These are phyloP conservation scores for Drosophila helvetica DNA, from an alignment of 2,888 invertebrate species.

Conservation along the genomic window DNA sequence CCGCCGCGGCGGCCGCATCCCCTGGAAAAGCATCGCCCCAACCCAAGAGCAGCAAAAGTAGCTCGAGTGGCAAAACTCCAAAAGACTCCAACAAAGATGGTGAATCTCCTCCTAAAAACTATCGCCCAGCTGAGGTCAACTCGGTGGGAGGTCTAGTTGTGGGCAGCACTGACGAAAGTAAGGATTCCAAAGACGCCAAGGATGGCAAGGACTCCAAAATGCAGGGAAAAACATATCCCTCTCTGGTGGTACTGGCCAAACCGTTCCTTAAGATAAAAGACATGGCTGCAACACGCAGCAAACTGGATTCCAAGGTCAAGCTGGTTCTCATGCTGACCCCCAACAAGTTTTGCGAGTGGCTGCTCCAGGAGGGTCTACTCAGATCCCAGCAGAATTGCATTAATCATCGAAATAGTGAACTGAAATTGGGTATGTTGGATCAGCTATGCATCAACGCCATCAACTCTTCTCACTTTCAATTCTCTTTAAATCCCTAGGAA, in stretches of 20 bases:
- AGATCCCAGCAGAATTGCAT: conserved; percentile 91
- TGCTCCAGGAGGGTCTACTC: conserved; percentile 93
- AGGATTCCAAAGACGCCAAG: conserved; percentile 87
- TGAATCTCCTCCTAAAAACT: conserved; percentile 69
- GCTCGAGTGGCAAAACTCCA: conserved; percentile 29
- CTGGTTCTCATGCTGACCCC: conserved; percentile 91
- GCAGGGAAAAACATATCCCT: conserved; percentile 92
- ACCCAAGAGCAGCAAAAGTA: conserved; percentile 50
- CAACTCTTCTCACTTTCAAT: not conserved
- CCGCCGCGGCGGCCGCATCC: conserved; percentile 31
- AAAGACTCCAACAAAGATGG: conserved; percentile 28
- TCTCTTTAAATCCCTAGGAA: conserved; percentile 85
- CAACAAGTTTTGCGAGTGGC: conserved; percentile 94
- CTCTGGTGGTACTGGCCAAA: conserved; percentile 92
- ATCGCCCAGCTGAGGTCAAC: conserved; percentile 89
- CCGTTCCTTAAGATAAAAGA: conserved; percentile 91
- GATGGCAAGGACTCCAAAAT: conserved; percentile 91
- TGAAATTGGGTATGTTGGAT: conserved; percentile 87
- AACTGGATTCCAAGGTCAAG: conserved; percentile 92
- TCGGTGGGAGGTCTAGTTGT: conserved; percentile 90
- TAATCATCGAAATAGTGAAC: conserved; percentile 87
- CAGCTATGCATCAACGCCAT: not conserved
- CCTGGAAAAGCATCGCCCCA: conserved; percentile 65
- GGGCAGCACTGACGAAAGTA: conserved; percentile 85
- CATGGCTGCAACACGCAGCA: conserved; percentile 86